Evolutionary conservation across 2,113 vertebrate species (phyloP).

Genomic region (Rhagologus leucostigma): DNA sequence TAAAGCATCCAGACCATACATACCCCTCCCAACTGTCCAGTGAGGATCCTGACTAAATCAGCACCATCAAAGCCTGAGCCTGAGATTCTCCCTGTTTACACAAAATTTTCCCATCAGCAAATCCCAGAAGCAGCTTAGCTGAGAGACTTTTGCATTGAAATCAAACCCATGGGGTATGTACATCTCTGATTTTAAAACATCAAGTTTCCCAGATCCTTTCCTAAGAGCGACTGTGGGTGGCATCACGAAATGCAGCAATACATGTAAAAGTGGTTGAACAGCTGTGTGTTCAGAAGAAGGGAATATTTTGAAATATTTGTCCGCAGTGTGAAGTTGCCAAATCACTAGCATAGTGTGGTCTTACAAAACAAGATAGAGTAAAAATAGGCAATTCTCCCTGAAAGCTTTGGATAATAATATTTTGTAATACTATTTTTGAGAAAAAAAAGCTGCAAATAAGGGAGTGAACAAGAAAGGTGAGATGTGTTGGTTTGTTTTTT

Average conservation of each 20-base stretch:
- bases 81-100: neutral
- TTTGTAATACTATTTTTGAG: neutral
- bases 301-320: neutral
- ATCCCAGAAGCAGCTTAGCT: neutral
- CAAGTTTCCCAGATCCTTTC: accelerated
- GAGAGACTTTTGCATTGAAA: neutral
- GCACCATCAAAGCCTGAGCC: neutral
- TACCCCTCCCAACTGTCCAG: accelerated
- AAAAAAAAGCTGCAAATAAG: neutral
- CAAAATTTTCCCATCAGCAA: neutral
- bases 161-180: neutral
- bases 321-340: neutral
- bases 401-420: neutral
- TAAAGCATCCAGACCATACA: neutral
- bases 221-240: neutral
- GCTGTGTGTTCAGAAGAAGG: neutral
- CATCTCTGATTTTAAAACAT: neutral
- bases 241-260: neutral
- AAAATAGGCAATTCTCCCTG: neutral
- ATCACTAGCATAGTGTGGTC: neutral
- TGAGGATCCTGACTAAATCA: neutral
- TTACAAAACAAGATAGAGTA: neutral
- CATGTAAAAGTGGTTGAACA: neutral
- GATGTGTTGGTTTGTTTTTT: neutral
- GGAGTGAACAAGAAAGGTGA: neutral